Evolutionary conservation across 1,140 invertebrate genomes (phyloP).

Genomic region (Meloidogyne chitwoodi): DNA sequence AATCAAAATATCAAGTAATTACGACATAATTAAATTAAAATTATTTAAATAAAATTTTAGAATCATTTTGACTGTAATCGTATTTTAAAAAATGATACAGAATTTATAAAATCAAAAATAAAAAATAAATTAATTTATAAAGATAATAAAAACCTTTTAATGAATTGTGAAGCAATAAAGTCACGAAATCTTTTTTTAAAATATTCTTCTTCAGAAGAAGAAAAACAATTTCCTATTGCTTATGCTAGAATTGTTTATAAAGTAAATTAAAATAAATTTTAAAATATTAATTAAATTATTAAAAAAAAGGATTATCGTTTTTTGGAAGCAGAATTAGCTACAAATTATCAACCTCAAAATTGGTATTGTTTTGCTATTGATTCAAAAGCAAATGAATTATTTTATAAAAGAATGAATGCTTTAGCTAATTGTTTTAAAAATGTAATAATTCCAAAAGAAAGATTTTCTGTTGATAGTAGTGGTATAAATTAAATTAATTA

Average conservation of each 20-base stretch:
- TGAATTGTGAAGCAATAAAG: conserved; percentile 9
- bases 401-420: conserved; percentile 23
- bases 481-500: not conserved
- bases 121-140: conserved; percentile 1
- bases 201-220: not conserved
- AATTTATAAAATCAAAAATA: not conserved
- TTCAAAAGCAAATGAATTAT: conserved; percentile 17
- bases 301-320: conserved; percentile 33
- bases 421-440: conserved; percentile 35
- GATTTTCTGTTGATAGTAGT: conserved; percentile 22
- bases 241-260: not conserved
- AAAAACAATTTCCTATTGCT: not conserved
- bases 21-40: too few relatives aligned
- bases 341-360: conserved; percentile 33
- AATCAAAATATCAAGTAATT: too few relatives aligned
- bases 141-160: not conserved
- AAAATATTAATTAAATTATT: not conserved
- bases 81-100: not conserved
- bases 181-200: conserved; percentile 2
- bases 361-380: conserved; percentile 40
- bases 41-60: too few relatives aligned
- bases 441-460: conserved; percentile 13
- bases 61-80: not conserved
- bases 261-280: not conserved
- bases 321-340: conserved; percentile 32